Percentiles rank a stretch among this genome's conserved stretches.
Evolutionary conservation across 2,113 vertebrate species (phyloP).

Genomic region (Loxodonta africana): DNA sequence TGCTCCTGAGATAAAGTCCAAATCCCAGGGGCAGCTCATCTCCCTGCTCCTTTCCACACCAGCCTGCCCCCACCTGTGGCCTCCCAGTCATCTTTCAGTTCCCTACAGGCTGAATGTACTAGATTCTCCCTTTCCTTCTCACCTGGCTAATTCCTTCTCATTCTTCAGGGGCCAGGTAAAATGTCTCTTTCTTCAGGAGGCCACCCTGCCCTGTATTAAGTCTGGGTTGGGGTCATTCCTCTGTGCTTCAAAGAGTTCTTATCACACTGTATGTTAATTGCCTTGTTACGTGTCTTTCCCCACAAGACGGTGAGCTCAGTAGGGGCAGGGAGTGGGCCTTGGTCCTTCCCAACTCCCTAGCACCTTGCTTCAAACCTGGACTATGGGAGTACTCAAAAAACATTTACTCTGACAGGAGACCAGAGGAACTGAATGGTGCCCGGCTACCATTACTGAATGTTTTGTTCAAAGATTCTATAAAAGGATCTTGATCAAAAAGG

Average conservation of each 20-base stretch:
- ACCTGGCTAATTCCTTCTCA: background rate
- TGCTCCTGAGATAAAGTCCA: background rate
- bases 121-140: background rate
- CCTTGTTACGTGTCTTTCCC: background rate
- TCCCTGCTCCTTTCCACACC: accelerated
- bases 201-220: background rate
- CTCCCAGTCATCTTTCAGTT: background rate
- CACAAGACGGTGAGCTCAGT: background rate
- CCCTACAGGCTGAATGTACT: background rate
- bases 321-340: background rate
- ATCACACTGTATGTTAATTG: background rate
- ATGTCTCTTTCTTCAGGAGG: background rate
- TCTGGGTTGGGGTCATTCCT: background rate
- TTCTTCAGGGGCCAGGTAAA: background rate
- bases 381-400: background rate
- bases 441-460: background rate
- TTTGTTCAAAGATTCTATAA: background rate
- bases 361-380: background rate
- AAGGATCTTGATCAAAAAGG: background rate
- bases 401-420: background rate
- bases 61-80: accelerated
- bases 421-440: background rate
- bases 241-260: background rate
- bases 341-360: background rate
- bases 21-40: background rate